Percentiles rank a stretch among this genome's conserved stretches.
phyloP scores from a whole-genome alignment of 2,888 invertebrate genomes.

The Linyphia triangularis region DNA sequence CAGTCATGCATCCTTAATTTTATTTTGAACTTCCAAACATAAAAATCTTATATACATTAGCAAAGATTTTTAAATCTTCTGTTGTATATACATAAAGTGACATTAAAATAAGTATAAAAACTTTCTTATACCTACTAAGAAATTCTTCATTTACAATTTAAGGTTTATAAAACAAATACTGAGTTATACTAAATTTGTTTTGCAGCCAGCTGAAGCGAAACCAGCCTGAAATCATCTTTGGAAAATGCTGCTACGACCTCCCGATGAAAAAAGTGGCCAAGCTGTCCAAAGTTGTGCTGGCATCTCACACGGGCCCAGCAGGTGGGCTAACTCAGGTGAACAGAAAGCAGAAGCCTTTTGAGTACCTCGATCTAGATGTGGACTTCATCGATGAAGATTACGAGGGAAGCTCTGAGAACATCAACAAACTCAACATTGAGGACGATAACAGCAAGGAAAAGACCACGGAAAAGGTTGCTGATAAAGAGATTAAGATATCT shows the following conservation, averaged over 20 bases:
- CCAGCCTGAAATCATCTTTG: conserved; percentile 84
- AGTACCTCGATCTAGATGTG: conserved; percentile 85
- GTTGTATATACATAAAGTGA: too few relatives aligned
- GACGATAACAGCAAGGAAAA: conserved; percentile 49
- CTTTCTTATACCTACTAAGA: too few relatives aligned
- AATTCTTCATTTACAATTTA: too few relatives aligned
- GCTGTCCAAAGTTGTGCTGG: conserved; percentile 83
- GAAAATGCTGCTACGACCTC: conserved; percentile 86
- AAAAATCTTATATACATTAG: too few relatives aligned
- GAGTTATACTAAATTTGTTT: too few relatives aligned
- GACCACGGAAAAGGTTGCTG: conserved; percentile 15
- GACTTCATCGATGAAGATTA: conserved; percentile 85
- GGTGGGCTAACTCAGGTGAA: conserved; percentile 88
- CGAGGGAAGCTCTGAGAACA: conserved; percentile 67
- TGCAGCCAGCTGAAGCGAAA: conserved; percentile 73
- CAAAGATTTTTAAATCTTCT: too few relatives aligned
- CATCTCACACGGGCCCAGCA: conserved; percentile 90
- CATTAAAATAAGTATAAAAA: too few relatives aligned
- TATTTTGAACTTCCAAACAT: too few relatives aligned
- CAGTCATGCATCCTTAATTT: too few relatives aligned
- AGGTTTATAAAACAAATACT: too few relatives aligned
- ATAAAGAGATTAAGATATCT: conserved; percentile 22
- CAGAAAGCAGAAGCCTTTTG: conserved; percentile 83
- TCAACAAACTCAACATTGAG: conserved; percentile 58
- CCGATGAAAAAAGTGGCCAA: conserved; percentile 82